A percentile compares a stretch with the other conserved stretches of the same genome.
Evolutionary conservation across 2,113 vertebrate species (phyloP).

Genomic region (Ploceus nigricollis): DNA sequence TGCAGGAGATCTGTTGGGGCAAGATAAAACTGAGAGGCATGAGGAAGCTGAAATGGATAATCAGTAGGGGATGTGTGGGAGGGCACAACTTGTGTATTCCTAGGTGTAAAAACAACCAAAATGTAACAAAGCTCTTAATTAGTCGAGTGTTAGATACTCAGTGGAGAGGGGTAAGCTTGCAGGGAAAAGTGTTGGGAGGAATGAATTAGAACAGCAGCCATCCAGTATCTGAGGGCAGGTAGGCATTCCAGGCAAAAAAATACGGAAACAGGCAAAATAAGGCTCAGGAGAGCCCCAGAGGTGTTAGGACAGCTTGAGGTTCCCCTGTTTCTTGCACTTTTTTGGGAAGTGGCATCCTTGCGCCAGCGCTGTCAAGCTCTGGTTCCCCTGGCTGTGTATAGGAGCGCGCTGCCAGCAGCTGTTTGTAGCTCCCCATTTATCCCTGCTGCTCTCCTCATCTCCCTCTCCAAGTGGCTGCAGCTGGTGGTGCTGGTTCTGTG

Average conservation of each 20-base stretch:
- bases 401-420: accelerated
- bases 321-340: not conserved
- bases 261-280: not conserved
- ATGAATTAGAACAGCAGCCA: not conserved
- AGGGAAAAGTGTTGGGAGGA: not conserved
- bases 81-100: not conserved
- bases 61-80: not conserved
- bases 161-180: not conserved
- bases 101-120: not conserved
- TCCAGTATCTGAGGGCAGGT: not conserved
- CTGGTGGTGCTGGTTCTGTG: not conserved
- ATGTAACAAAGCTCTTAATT: not conserved
- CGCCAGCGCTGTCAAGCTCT: accelerated
- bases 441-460: not conserved
- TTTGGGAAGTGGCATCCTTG: not conserved
- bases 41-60: not conserved
- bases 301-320: not conserved
- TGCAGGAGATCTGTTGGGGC: not conserved
- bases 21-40: not conserved
- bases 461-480: not conserved
- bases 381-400: accelerated
- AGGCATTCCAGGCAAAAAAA: not conserved
- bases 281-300: not conserved
- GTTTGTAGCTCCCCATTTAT: not conserved
- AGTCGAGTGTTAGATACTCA: not conserved